Evolutionary conservation across 2,888 invertebrate species (phyloP), one percentile per base, ranked within the genome.

Genomic region (Amphimallon solstitiale): DNA sequence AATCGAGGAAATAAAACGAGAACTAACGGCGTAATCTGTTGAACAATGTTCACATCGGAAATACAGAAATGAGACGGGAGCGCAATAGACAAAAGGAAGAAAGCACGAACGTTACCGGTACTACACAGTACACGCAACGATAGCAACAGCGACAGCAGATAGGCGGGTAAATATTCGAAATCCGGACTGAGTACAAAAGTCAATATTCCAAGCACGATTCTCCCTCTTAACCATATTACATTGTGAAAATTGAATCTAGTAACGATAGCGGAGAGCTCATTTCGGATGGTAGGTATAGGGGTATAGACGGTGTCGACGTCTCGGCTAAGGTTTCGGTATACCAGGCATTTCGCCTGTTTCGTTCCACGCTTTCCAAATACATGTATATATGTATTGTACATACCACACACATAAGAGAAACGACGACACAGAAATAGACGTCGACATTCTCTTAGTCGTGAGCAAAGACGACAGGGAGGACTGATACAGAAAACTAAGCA

Each of bases 131-230:
- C 43, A n/a, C n/a, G n/a, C 45, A 29, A 60, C 60, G 43, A 60
- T 43, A 40, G 49, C 38, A 14, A n/a, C 12, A 37, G 49, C 14
- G 51, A 43, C 54, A 35, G 61, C 23, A 37, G 51, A 23, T 61
- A 51, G 29, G 48, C 52, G 52, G 5, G 45, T 19, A 43, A 46
- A 17, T 72, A 70, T 72, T 76, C 71, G 68, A 76, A 77, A 79
- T 77, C 77, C 74, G 70, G 76, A 72, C 75, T 78, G 77, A 76
- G 75, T 75, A 73, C 75, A 75, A 77, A 76, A 76, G 78, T 79
- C 79, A 75, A 79, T 80, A 80, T 80, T 79, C 80, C 73, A 75
- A 78, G 77, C 80, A 80, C 80, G 80, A 79, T 77, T 77, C 79
- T 76, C 76, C 75, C 78, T 78, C 78, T 77, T 80, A 80, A 80